phyloP scores from a whole-genome alignment of 2,797 vertebrate genomes.

The Fratercula arctica region DNA sequence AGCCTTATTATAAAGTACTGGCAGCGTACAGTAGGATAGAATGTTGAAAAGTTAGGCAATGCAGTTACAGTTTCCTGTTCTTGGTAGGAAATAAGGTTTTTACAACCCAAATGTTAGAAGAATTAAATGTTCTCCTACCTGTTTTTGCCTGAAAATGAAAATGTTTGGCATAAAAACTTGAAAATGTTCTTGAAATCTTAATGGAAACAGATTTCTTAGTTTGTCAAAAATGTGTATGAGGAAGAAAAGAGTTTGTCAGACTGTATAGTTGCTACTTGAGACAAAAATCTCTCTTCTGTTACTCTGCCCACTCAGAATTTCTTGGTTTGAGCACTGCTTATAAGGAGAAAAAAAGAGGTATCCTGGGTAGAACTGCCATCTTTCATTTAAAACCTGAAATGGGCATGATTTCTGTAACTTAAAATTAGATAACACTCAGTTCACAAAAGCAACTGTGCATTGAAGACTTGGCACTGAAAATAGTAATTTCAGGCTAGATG shows the following conservation, averaged over 20 bases:
- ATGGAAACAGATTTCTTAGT: not conserved
- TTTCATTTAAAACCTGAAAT: not conserved
- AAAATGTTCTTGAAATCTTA: not conserved
- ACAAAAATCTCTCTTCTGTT: not conserved
- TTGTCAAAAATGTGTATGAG: not conserved
- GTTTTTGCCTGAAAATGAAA: not conserved
- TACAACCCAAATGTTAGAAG: not conserved
- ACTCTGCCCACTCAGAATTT: not conserved
- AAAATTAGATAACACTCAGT: not conserved
- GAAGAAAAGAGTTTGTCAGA: not conserved
- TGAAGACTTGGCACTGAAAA: not conserved
- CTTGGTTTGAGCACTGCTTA: not conserved
- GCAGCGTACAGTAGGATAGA: not conserved
- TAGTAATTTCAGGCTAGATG: not conserved
- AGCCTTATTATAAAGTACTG: not conserved
- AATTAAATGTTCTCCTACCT: not conserved
- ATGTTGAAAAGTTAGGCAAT: not conserved
- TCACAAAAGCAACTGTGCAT: not conserved
- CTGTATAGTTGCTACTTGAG: not conserved
- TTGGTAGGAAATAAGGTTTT: not conserved
- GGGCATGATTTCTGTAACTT: not conserved
- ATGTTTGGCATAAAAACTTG: not conserved
- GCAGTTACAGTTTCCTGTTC: not conserved
- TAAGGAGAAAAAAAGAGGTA: not conserved
- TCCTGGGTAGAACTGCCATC: not conserved